A percentile compares a stretch with the other conserved stretches of the same genome.
Conservation (phyloP, 2,888 invertebrate species). For the Chymomyza amoena region DNA sequence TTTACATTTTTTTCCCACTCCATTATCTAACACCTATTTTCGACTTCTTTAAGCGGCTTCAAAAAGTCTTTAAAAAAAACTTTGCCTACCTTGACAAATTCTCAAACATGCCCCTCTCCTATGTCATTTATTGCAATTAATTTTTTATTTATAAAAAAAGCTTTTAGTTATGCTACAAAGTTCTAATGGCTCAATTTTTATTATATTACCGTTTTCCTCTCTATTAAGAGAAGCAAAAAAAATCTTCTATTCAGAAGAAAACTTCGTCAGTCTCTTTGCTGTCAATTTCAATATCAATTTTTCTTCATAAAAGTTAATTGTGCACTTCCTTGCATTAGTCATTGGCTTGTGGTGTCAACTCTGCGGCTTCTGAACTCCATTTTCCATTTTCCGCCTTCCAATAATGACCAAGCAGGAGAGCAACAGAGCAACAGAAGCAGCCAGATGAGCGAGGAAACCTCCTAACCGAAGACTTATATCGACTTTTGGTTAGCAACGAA, state of each 20-base stretch:
- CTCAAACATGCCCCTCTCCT: neutral
- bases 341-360: neutral
- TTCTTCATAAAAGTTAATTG: conserved; percentile 15
- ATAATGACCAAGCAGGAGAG: neutral
- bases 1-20: too few relatives aligned
- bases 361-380: neutral
- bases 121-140: neutral
- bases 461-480: neutral
- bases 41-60: neutral
- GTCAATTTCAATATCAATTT: conserved; percentile 40
- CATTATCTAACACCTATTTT: too few relatives aligned
- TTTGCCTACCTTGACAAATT: neutral
- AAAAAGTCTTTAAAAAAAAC: neutral
- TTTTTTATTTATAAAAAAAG: neutral
- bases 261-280: neutral
- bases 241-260: neutral
- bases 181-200: neutral
- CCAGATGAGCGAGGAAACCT: neutral
- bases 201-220: neutral
- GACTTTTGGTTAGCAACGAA: neutral
- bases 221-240: neutral
- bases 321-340: conserved; percentile 9
- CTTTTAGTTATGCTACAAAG: neutral
- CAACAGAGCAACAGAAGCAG: too few relatives aligned
- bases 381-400: neutral